phyloP scores from a whole-genome alignment of 2,113 vertebrate genomes.

The Leucoraja erinaceus region DNA sequence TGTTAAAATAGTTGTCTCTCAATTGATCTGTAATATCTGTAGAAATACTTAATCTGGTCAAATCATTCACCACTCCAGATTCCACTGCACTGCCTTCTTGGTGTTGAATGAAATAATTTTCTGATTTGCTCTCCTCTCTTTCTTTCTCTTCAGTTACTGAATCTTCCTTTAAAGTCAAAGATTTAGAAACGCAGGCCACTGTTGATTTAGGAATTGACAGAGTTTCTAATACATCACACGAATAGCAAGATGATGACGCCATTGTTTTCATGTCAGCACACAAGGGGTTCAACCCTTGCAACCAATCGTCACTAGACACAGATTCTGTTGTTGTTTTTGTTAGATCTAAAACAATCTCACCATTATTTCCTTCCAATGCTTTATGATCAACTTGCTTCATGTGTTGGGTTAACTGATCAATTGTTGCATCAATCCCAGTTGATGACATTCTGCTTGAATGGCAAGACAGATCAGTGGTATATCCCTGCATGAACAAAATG shows the following conservation, averaged over 20 bases:
- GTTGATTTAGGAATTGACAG: slow-evolving; percentile 65
- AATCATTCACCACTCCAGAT: slow-evolving; percentile 45
- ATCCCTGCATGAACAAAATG: not conserved
- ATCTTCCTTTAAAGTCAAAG: slow-evolving; percentile 88
- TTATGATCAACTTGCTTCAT: slow-evolving; percentile 46
- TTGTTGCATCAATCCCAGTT: not conserved
- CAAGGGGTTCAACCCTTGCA: slow-evolving; percentile 51
- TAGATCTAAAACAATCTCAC: slow-evolving; percentile 43
- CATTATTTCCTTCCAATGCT: slow-evolving; percentile 53
- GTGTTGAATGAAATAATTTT: slow-evolving; percentile 69
- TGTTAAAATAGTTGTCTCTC: slow-evolving; percentile 66
- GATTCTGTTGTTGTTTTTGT: slow-evolving; percentile 49
- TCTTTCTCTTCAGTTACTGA: slow-evolving; percentile 96
- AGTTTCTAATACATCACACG: slow-evolving; percentile 67
- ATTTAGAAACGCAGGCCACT: slow-evolving; percentile 65
- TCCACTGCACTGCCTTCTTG: slow-evolving; percentile 62
- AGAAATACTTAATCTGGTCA: slow-evolving; percentile 48
- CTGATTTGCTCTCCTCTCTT: slow-evolving; percentile 95
- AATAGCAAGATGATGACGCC: slow-evolving; percentile 51
- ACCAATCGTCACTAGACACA: slow-evolving; percentile 46
- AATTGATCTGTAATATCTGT: slow-evolving; percentile 59
- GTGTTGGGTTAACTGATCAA: not conserved
- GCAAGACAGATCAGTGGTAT: not conserved
- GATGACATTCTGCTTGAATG: not conserved
- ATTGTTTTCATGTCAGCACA: slow-evolving; percentile 47